Percentiles rank a stretch among this genome's conserved stretches.
phyloP scores from a whole-genome alignment of 2,113 vertebrate genomes.

The Mohoua ochrocephala region DNA sequence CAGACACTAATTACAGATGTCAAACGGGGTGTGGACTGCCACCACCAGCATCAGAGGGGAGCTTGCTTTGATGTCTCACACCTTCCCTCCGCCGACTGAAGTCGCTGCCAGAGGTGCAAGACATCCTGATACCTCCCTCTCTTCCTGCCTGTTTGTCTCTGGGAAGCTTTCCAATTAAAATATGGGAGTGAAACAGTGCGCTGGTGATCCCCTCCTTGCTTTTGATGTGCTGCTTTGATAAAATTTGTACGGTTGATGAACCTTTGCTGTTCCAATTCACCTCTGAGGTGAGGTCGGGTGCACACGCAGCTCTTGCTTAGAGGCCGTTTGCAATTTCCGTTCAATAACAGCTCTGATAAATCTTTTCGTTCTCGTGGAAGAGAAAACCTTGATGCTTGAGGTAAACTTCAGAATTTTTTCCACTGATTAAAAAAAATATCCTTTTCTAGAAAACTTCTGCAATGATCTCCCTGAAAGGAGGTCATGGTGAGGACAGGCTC shows the following conservation, averaged over 20 bases:
- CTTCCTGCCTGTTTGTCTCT: background rate
- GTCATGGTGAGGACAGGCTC: fast-evolving
- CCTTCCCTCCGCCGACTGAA: background rate
- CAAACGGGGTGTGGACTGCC: background rate
- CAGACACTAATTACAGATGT: constrained; percentile 32
- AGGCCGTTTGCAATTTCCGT: background rate
- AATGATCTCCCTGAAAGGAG: background rate
- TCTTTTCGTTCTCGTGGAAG: background rate
- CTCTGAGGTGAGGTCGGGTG: background rate
- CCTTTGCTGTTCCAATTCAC: background rate
- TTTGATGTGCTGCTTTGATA: background rate
- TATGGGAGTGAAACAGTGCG: fast-evolving
- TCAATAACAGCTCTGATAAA: background rate
- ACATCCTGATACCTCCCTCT: background rate
- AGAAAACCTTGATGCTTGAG: background rate
- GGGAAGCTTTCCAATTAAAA: background rate
- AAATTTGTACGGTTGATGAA: fast-evolving
- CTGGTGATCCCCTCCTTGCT: background rate
- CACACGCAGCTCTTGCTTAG: fast-evolving
- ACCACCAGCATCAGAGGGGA: background rate
- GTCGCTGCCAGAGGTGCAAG: constrained; percentile 3
- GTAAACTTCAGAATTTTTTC: fast-evolving
- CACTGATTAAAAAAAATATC: fast-evolving
- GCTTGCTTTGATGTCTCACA: constrained; percentile 29
- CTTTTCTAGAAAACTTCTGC: background rate